Evolutionary conservation across 2,797 vertebrate genomes (phyloP), one percentile per base, ranked within the genome.

Genomic region (Leucoraja ocellata): DNA sequence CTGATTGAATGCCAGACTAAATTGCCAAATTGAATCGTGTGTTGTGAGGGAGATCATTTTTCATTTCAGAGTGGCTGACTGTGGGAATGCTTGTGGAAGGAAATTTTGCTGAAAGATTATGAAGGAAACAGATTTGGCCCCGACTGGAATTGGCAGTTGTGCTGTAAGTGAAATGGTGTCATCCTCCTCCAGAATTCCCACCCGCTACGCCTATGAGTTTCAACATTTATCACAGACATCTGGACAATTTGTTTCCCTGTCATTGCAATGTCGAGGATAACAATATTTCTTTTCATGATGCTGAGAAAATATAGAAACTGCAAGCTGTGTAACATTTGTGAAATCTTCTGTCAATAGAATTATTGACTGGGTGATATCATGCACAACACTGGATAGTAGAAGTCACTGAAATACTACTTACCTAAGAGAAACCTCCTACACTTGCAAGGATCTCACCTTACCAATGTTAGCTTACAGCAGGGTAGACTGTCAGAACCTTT

Each of bases 131-230:
- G 63, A 65, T 65, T 86, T 65, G 83, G 61, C n/a, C 83, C 58
- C 23, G 36, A 68, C 63, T 21, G 84, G n/a, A 68, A 36, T 68
- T 32, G 84, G 61, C 61, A 88, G 61, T 21, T 18, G 21, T 36
- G n/a, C 18, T 68, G n/a, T 21, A 68, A 68, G 0, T 36, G 63
- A 68, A 68, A n/a, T 68, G 13, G 14, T 68, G 14, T 65, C 63
- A 65, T 32, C 84, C 61, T 88, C 84, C 84, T 88, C 84, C 84
- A 23, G 61, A 16, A 32, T 68, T 88, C 84, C 84, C 84, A 88
- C 6, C n/a, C 6, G 18, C 1, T 4, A 36, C 23, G n/a, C 63
- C 18, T 18, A 21, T 36, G 84, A 36, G 10, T 88, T 88, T 68
- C 84, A 88, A 2, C 61, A 88, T 68, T 88, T 18, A 65, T 36